These are phyloP conservation scores for Ornithorhynchus anatinus DNA, from an alignment of 2,113 vertebrate species.

Conservation along the genomic window DNA sequence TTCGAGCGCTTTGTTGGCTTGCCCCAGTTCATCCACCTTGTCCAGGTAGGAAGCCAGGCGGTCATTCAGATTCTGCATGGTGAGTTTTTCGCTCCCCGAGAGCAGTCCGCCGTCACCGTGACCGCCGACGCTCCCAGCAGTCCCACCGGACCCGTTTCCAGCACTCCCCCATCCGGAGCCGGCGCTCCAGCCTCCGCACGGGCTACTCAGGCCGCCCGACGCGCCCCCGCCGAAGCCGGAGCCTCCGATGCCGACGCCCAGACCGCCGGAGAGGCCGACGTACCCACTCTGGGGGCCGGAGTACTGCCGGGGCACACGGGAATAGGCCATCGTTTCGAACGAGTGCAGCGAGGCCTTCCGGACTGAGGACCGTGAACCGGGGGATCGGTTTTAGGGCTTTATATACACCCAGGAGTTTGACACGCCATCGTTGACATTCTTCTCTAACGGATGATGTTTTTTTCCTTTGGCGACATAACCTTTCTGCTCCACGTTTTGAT, in stretches of 20 bases:
- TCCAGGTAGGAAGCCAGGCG: background rate
- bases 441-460: background rate
- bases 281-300: background rate
- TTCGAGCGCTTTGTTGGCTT: slow-evolving; percentile 18
- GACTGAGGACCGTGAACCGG: background rate
- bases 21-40: slow-evolving; percentile 7
- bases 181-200: background rate
- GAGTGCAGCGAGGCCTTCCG: background rate
- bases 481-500: background rate
- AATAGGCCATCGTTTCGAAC: background rate
- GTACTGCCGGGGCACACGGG: background rate
- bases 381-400: background rate
- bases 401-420: background rate
- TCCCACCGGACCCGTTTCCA: background rate
- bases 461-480: background rate
- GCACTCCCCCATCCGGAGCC: background rate
- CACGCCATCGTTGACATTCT: too few relatives aligned
- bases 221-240: background rate
- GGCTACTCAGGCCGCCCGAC: background rate
- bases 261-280: background rate
- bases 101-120: background rate
- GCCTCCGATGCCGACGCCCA: background rate
- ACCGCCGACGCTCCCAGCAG: background rate
- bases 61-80: slow-evolving; percentile 26
- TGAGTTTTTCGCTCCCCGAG: slow-evolving; percentile 1